Evolutionary conservation across 1,140 invertebrate genomes (phyloP), one percentile per base, ranked within the genome.

Genomic region (Latrodectus geometricus): DNA sequence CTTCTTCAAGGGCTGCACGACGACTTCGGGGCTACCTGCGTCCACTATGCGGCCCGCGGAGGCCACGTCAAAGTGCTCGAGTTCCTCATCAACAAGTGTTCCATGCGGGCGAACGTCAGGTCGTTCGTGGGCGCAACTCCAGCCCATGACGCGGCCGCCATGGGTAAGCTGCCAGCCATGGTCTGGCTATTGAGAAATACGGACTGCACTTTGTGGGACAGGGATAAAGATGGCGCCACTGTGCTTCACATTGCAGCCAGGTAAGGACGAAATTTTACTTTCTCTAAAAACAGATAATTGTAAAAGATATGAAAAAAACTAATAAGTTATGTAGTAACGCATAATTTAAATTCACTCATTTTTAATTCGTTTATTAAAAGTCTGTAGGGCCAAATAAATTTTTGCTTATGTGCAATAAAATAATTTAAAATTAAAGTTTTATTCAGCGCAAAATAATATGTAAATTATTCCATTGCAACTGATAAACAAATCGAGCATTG

Each of bases 41-140:
- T 92, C 54, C 92, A 92, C 87, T 92, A 92, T 88, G 92, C 91
- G 0, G 91, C 91, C 14, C 89, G 92, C 17, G 90, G 90, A 72
- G 91, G 91, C 4, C 87, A 89, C 21, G 85, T 91, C 5, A 88
- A 90, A n/a, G 88, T 91, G 0, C 77, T 92, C 9, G 79, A 90
- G 49, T 91, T 88, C 79, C 84, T 92, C n/a, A 88, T 91, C 15
- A 88, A 89, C 9, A 84, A 88, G 14, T 89, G 88, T 69, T 83
- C 89, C 9, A 90, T 92, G 86, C 88, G 86, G 73, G 89, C 89
- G 87, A 84, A 88, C 9, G 88, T 88, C 48, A 79, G 91, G 49
- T 90, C 90, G 9, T 89, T 89, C 48, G 90, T 91, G 15, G 92
- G 92, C 0, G 90, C 91, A 0, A 91, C 92, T 8, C 89, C 92